Percentiles rank a stretch among this genome's conserved stretches.
Conservation (phyloP, 2,888 invertebrate species). For the Ichneumoninae sp. region DNA sequence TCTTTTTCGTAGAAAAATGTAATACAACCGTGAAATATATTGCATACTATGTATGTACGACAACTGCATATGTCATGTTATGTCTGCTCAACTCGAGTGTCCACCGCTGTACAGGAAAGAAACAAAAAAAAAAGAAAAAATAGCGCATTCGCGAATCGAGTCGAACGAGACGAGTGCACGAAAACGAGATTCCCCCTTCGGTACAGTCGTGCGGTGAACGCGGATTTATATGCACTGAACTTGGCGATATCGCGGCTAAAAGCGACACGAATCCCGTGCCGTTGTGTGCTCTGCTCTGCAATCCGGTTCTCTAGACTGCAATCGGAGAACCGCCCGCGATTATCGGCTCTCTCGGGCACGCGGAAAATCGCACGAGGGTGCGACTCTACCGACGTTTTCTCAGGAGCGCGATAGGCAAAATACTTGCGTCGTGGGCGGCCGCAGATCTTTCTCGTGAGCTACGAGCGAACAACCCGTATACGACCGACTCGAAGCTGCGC, state of each 20-base stretch:
- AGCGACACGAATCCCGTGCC: slow-evolving; percentile 58
- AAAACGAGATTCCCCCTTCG: background rate
- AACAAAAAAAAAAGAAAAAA: background rate
- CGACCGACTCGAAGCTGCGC: background rate
- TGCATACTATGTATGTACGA: background rate
- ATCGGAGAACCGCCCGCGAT: slow-evolving; percentile 28
- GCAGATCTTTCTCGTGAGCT: slow-evolving; percentile 1
- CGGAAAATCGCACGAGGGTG: background rate
- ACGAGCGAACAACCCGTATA: slow-evolving; percentile 12
- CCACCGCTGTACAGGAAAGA: background rate
- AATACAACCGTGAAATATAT: background rate
- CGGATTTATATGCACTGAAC: slow-evolving; percentile 71
- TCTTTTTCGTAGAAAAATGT: background rate
- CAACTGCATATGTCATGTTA: background rate
- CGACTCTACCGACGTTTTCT: background rate
- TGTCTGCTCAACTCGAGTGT: background rate
- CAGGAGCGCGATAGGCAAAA: slow-evolving; percentile 30
- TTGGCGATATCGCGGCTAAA: slow-evolving; percentile 73
- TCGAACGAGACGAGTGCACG: background rate
- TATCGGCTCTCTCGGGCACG: slow-evolving; percentile 2
- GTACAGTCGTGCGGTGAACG: background rate
- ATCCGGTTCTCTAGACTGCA: background rate
- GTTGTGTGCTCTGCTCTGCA: background rate
- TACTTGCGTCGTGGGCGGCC: slow-evolving; percentile 35
- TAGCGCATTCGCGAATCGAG: background rate